phyloP scores from a whole-genome alignment of 2,888 invertebrate genomes.

The Cheilosia urbana region DNA sequence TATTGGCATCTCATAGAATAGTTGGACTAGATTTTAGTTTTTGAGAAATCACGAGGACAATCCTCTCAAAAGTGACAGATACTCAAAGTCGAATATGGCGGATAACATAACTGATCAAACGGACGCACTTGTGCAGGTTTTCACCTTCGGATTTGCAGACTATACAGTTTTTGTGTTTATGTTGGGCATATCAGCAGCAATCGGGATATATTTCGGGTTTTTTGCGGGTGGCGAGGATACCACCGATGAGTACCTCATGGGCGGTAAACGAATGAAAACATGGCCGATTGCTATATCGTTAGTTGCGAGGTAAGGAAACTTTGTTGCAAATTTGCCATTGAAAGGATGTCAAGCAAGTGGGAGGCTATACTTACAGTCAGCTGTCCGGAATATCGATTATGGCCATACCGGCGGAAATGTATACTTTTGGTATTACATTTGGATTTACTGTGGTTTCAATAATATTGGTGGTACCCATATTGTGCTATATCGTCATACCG shows the following conservation, averaged over 20 bases:
- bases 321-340: constrained; percentile 85
- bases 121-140: constrained; percentile 14
- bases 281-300: constrained; percentile 86
- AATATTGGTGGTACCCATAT: constrained; percentile 78
- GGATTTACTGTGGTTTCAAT: constrained; percentile 80
- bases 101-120: constrained; percentile 36
- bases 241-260: constrained; percentile 84
- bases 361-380: constrained; percentile 79
- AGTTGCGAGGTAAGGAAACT: constrained; percentile 84
- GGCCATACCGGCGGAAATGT: constrained; percentile 84
- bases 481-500: constrained; percentile 82
- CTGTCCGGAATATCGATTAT: constrained; percentile 84
- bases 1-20: constrained; percentile 7
- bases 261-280: constrained; percentile 84
- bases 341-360: neutral
- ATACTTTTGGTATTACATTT: constrained; percentile 84
- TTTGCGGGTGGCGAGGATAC: constrained; percentile 81
- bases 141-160: constrained; percentile 79
- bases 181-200: constrained; percentile 84
- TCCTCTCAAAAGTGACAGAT: neutral
- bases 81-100: constrained; percentile 27
- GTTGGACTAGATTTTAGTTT: neutral
- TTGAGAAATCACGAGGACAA: neutral
- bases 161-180: constrained; percentile 84
- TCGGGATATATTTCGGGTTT: constrained; percentile 85